A percentile compares a stretch with the other conserved stretches of the same genome.
Evolutionary conservation across 2,113 vertebrate species (phyloP).

Genomic region (Scalopus aquaticus): DNA sequence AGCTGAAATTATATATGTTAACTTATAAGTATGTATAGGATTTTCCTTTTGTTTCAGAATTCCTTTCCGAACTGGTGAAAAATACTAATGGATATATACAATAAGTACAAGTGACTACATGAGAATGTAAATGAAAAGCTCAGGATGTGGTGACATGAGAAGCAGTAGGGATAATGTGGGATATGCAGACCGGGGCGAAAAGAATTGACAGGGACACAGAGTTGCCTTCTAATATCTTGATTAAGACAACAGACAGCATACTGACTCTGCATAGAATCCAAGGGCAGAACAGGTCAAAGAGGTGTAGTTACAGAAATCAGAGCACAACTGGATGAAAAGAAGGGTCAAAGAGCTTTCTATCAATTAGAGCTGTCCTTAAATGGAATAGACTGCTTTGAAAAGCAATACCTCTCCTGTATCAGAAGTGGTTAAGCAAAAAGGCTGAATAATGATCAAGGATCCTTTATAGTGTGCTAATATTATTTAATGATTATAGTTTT

Average conservation of each 20-base stretch:
- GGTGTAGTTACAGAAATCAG: neutral
- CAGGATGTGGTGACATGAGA: neutral
- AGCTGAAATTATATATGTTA: neutral
- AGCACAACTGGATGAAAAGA: neutral
- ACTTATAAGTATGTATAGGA: neutral
- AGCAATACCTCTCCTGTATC: neutral
- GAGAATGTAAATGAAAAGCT: neutral
- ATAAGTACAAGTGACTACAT: neutral
- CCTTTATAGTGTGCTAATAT: neutral
- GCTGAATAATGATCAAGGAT: neutral
- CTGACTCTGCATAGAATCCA: neutral
- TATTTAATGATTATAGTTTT: neutral
- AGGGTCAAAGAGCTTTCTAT: neutral
- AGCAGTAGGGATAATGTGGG: neutral
- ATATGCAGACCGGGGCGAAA: neutral
- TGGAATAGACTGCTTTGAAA: neutral
- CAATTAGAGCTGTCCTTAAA: neutral
- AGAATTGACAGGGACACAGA: neutral
- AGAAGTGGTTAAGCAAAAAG: neutral
- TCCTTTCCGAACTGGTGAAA: neutral
- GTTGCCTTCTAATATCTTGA: neutral
- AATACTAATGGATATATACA: neutral
- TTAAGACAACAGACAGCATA: neutral
- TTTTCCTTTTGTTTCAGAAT: conserved; percentile 5
- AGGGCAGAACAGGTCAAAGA: neutral